A percentile compares a stretch with the other conserved stretches of the same genome.
Conservation (phyloP, 2,113 vertebrate species). For the Sphyrna mokarran region DNA sequence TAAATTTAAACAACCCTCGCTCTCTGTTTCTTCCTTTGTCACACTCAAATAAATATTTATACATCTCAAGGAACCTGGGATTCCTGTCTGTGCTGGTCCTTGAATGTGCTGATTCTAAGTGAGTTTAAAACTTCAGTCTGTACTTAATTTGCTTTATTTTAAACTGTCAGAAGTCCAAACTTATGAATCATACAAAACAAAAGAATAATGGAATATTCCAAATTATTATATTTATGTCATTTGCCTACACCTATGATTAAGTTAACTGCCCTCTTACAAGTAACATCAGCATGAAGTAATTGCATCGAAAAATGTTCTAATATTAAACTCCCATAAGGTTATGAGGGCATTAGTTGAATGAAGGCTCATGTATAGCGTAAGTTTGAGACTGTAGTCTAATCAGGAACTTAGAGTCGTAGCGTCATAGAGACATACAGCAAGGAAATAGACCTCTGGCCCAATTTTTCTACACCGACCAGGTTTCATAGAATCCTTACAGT, state of each 20-base stretch:
- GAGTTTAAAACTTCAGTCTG: not conserved
- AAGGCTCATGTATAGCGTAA: not conserved
- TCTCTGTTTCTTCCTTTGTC: not conserved
- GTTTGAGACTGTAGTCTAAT: not conserved
- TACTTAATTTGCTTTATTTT: not conserved
- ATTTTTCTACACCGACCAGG: too few species aligned
- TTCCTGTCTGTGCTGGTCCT: not conserved
- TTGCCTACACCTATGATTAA: not conserved
- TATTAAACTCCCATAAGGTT: not conserved
- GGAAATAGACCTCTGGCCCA: too few species aligned
- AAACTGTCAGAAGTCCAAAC: not conserved
- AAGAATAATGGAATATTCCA: not conserved
- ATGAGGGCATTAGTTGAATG: not conserved
- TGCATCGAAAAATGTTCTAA: not conserved
- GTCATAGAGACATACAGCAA: too few species aligned
- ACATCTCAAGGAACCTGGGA: not conserved
- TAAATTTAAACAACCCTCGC: not conserved
- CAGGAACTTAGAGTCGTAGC: too few species aligned
- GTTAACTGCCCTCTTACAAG: not conserved
- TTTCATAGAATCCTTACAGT: too few species aligned
- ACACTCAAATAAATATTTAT: constrained; percentile 25
- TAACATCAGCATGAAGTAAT: not conserved
- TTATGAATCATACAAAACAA: not conserved
- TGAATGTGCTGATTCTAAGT: not conserved
- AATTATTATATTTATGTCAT: not conserved